These are phyloP conservation scores for Brachypteracias leptosomus DNA, from an alignment of 2,113 vertebrate species.

Conservation along the genomic window DNA sequence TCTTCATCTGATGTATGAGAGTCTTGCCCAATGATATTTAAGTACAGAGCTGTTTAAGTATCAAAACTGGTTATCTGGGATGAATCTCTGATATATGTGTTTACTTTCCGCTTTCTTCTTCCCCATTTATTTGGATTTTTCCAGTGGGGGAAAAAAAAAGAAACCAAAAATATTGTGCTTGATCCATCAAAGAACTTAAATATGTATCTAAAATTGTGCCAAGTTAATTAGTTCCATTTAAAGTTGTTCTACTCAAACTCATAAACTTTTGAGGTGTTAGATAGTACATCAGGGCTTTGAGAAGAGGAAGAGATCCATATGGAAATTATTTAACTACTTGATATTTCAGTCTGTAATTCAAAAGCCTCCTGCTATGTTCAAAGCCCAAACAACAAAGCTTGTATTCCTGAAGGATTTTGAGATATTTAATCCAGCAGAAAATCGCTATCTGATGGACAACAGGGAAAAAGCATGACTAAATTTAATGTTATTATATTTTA, in stretches of 20 bases:
- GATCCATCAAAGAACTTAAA: neutral
- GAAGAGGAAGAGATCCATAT: neutral
- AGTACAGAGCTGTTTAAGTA: neutral
- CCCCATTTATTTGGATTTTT: neutral
- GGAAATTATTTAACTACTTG: neutral
- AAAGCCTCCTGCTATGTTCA: conserved; percentile 17
- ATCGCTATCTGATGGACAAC: conserved; percentile 1
- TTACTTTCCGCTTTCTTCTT: neutral
- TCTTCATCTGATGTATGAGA: neutral
- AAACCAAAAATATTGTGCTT: neutral
- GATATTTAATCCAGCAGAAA: conserved; percentile 28
- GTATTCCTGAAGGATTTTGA: conserved; percentile 23
- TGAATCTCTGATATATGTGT: neutral
- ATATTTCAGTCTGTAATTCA: neutral
- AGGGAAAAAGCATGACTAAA: neutral
- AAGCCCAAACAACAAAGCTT: neutral
- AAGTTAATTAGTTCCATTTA: conserved; percentile 17
- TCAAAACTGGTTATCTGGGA: neutral
- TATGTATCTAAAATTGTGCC: conserved; percentile 15
- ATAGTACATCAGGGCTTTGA: neutral
- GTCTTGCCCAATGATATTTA: neutral
- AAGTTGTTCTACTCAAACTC: conserved; percentile 2
- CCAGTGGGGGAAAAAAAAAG: neutral
- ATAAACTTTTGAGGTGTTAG: neutral
- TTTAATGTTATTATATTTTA: neutral